phyloP scores from a whole-genome alignment of 2,888 invertebrate species.

The Schrankia costaestrigalis region DNA sequence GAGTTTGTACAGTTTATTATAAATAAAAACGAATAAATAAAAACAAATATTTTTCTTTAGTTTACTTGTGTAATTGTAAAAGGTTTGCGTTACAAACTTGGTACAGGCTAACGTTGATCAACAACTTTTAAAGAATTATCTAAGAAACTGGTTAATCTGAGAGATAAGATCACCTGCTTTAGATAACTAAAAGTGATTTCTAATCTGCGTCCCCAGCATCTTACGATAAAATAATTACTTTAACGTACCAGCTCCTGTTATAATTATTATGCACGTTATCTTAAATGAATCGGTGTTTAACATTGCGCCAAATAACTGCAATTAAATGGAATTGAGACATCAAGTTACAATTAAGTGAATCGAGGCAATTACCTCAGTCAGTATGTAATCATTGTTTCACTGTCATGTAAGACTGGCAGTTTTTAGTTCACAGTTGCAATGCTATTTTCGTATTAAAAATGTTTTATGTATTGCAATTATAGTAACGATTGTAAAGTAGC shows the following conservation, averaged over 20 bases:
- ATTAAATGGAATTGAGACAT: slow-evolving; percentile 40
- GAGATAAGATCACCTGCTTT: too few species aligned
- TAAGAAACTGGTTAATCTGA: too few species aligned
- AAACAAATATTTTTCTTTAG: too few species aligned
- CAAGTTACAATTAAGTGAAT: slow-evolving; percentile 33
- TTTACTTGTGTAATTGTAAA: too few species aligned
- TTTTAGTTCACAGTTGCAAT: slow-evolving; percentile 12
- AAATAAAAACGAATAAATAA: too few species aligned
- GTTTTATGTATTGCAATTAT: background rate
- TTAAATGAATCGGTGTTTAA: slow-evolving; percentile 30
- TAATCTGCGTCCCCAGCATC: too few species aligned
- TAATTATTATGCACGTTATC: slow-evolving; percentile 27
- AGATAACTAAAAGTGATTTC: background rate
- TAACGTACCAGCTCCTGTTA: slow-evolving; percentile 16
- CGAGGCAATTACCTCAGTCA: slow-evolving; percentile 24
- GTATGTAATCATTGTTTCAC: slow-evolving; percentile 27
- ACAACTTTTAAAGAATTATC: too few species aligned
- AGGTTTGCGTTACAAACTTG: too few species aligned
- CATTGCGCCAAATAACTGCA: slow-evolving; percentile 28
- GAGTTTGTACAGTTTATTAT: too few species aligned
- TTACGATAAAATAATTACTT: slow-evolving; percentile 7
- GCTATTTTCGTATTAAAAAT: too few species aligned
- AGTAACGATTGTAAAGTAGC: too few species aligned
- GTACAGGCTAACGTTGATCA: too few species aligned
- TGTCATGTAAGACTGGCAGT: slow-evolving; percentile 14